Evolutionary conservation across 1,140 invertebrate species (phyloP).

Genomic region (Drosophila leontia): DNA sequence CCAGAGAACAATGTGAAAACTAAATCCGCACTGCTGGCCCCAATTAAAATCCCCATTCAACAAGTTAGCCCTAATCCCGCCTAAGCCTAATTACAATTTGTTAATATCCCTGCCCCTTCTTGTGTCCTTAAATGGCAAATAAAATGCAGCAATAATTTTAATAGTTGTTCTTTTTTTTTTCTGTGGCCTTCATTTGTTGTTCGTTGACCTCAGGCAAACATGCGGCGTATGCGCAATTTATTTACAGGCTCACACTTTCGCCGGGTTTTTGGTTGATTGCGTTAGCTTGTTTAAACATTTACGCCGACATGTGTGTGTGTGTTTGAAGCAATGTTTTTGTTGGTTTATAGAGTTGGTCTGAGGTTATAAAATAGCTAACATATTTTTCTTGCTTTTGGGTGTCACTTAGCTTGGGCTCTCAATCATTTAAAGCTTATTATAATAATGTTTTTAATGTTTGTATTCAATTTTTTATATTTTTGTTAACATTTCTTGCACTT

Average conservation of each 20-base stretch:
- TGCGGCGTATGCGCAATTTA: constrained; percentile 69
- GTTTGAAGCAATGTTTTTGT: constrained; percentile 1
- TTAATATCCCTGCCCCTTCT: constrained; percentile 24
- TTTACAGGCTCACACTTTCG: constrained; percentile 52
- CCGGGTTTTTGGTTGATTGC: constrained; percentile 24
- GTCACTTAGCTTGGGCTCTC: background rate
- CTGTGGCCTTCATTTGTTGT: constrained; percentile 28
- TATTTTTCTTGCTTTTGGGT: background rate
- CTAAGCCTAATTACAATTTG: constrained; percentile 76
- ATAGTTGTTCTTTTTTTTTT: constrained; percentile 55
- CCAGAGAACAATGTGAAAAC: constrained; percentile 44
- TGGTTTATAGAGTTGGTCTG: background rate
- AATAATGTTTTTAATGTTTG: background rate
- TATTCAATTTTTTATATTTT: background rate
- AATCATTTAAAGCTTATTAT: background rate
- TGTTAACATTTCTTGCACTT: background rate
- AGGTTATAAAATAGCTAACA: background rate
- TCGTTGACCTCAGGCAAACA: constrained; percentile 51
- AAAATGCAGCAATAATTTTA: constrained; percentile 71
- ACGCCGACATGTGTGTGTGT: constrained; percentile 23
- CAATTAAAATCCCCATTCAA: constrained; percentile 62
- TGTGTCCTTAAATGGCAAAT: constrained; percentile 61
- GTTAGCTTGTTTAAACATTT: constrained; percentile 63
- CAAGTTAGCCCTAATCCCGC: constrained; percentile 60
- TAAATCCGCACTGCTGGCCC: constrained; percentile 53